Base-by-base conservation (phyloP, 1,140 invertebrate genomes). In the Chrysomallon squamiferum region DNA sequence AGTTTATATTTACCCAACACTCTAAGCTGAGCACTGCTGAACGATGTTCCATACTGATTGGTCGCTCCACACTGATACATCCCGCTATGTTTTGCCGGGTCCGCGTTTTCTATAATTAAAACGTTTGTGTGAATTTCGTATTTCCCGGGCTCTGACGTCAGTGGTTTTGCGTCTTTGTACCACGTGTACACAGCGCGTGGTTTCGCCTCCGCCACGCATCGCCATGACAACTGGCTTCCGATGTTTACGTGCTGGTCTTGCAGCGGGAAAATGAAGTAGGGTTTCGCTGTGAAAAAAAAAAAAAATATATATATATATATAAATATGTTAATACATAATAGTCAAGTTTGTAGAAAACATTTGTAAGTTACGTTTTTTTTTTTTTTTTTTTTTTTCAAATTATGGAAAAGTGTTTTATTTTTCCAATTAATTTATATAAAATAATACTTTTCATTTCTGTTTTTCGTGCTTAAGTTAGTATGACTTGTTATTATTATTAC, bases 171-270 rank as follows among this genome's bases (percentile, higher is more conserved):
- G 50, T 83, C 95, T 86, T 91, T 93, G 79, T 92, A 93, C 95
- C 95, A 98, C 65, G 89, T 91, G 78, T 98, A 98, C 68, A 90
- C 95, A 0, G 96, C 95, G 35, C 92, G 89, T 20, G 96, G 95
- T 75, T 96, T 95, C n/a, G 95, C 95, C 88, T 96, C 96, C 0
- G 95, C 95, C 87, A 97, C 95, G 87, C 96, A 98, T 33, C 92
- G 94, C 93, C 96, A 98, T 0, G 91, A 92, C 2, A 98, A 84
- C 74, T 94, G 91, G 66, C 90, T 90, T n/a, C 80, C 85, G 69
- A 92, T 91, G 79, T 98, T 95, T 78, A 96, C 90, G 76, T 97
- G 93, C 84, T 95, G 94, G 82, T 98, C 91, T 25, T 88, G 87
- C 0, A 99, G 82, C 0, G 93, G 93, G 73, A 96, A 96, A 0